Evolutionary conservation across 2,797 vertebrate species (phyloP), one percentile per base, ranked within the genome.

Genomic region (Typhlichthys eigenmanni): DNA sequence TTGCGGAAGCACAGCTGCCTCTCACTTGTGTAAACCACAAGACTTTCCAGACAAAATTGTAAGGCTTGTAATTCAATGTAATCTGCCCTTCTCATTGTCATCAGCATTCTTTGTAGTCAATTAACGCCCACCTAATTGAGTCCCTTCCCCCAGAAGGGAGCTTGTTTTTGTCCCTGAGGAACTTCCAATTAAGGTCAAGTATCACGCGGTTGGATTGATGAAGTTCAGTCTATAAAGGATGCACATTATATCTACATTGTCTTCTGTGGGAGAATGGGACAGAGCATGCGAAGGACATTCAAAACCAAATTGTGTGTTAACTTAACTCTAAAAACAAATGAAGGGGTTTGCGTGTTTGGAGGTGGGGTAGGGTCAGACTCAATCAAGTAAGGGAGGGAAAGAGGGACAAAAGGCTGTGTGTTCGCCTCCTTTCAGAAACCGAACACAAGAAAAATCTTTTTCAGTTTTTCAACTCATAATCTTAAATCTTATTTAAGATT

Each of bases 51-150:
- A 49, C 55, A 49, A n/a, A 8, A 62, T 34, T 55, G 53, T 24
- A 66, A 49, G 17, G 13, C 17, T n/a, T 58, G 49, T 60, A 29
- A 29, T 29, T 29, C 24, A 29, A 4, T 29, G 24, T 68, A 49
- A 68, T 54, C 48, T 60, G 32, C 60, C 43, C 38, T 53, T 55
- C 49, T 43, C 55, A 38, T 58, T 34, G 52, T 51, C 64, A 47
- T 51, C 17, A 43, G 9, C 38, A 69, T 71, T 70, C 51, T 46
- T 59, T 46, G 64, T 62, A 54, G 60, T 60, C 60, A 62, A 68
- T 71, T 71, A 62, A 64, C 60, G 50, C 38, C 55, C 55, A 59
- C 53, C n/a, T 60, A 56, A 60, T 55, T 63, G 55, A 61, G 61
- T 61, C 34, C 8, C 8, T 9, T 29, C 24, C 24, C 24, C 24